Evolutionary conservation across 1,140 invertebrate species (phyloP).

Genomic region (Saccostrea cuccullata): DNA sequence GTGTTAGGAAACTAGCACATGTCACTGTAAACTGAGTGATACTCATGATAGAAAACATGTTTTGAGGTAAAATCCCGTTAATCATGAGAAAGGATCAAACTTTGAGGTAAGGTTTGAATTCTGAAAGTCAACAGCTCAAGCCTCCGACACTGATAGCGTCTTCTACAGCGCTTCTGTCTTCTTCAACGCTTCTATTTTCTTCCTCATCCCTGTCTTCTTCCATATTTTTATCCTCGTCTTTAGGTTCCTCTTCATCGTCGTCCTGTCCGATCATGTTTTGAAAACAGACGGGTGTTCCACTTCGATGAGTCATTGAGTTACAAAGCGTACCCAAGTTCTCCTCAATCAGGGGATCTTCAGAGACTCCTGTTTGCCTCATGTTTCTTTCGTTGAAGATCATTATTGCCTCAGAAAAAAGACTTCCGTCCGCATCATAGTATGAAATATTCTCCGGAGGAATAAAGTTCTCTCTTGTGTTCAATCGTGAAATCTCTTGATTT

Average conservation of each 20-base stretch:
- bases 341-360: not conserved
- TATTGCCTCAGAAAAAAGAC: not conserved
- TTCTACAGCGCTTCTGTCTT: no score
- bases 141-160: not conserved
- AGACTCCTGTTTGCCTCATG: not conserved
- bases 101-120: not conserved
- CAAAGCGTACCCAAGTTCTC: not conserved
- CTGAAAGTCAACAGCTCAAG: not conserved
- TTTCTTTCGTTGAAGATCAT: constrained; percentile 4
- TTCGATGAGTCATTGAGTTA: not conserved
- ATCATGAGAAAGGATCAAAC: not conserved
- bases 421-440: not conserved
- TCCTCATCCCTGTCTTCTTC: not conserved
- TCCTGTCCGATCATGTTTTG: not conserved
- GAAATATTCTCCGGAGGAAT: not conserved
- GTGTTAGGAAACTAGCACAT: no score
- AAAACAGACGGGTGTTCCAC: not conserved
- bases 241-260: not conserved
- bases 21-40: no score
- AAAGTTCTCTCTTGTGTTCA: not conserved
- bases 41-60: no score
- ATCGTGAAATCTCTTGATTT: not conserved
- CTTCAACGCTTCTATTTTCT: not conserved
- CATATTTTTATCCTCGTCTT: not conserved
- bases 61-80: no score